Evolutionary conservation across 2,113 vertebrate genomes (phyloP).

Genomic region (Oxyruncus cristatus): DNA sequence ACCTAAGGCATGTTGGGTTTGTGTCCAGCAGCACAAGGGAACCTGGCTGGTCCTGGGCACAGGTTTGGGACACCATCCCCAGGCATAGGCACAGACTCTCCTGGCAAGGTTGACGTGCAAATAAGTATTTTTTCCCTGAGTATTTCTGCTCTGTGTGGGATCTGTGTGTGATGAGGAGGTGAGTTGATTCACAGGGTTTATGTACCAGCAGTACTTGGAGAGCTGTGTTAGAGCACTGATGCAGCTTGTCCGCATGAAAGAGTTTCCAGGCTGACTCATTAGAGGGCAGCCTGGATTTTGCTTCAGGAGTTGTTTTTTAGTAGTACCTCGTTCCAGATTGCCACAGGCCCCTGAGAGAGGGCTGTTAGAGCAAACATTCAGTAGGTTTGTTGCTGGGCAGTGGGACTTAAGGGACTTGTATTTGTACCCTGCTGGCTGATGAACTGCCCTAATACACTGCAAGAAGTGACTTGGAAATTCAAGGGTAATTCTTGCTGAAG

Average conservation of each 20-base stretch:
- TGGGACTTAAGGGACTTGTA: not conserved
- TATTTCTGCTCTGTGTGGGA: not conserved
- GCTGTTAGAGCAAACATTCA: accelerated
- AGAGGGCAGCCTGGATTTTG: not conserved
- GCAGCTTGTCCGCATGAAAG: not conserved
- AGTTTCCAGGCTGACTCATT: not conserved
- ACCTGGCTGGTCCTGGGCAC: not conserved
- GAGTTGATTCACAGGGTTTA: not conserved
- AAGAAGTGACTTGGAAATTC: not conserved
- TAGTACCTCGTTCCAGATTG: not conserved
- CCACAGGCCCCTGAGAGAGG: too few relatives aligned
- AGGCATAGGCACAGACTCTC: not conserved
- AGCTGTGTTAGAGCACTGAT: not conserved
- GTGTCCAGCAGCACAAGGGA: not conserved
- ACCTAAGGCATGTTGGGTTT: too few relatives aligned
- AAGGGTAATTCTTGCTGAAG: not conserved
- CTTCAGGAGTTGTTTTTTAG: not conserved
- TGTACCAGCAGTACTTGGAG: not conserved
- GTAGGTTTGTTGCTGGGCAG: not conserved
- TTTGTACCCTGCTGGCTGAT: not conserved
- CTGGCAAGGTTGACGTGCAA: too few relatives aligned
- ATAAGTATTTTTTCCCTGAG: not conserved
- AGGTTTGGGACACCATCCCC: not conserved
- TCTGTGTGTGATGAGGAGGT: accelerated
- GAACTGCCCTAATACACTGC: not conserved